Percentiles rank a stretch among this genome's conserved stretches.
Conservation (phyloP, 2,797 vertebrate genomes). For the Myripristis murdjan region DNA sequence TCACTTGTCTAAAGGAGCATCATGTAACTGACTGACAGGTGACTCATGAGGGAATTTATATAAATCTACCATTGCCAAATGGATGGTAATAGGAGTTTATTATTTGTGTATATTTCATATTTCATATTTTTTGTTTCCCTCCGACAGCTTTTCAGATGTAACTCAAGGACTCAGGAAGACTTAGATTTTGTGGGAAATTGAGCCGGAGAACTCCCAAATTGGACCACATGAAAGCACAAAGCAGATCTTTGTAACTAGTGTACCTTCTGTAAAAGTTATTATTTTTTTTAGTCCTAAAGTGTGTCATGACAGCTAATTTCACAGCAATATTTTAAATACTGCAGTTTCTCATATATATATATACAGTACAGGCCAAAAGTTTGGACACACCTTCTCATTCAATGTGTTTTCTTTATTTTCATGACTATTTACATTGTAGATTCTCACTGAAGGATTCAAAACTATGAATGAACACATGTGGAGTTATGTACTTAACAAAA, state of each 20-base stretch:
- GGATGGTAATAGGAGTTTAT: constrained; percentile 21
- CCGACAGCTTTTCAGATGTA: constrained; percentile 33
- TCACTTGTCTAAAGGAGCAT: neutral
- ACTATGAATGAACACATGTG: too few species aligned
- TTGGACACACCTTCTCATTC: too few species aligned
- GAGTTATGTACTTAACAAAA: too few species aligned
- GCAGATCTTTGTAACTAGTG: constrained; percentile 46
- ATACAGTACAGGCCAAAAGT: too few species aligned
- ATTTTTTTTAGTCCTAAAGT: constrained; percentile 18
- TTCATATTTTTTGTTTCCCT: constrained; percentile 22
- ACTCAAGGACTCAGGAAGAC: constrained; percentile 20
- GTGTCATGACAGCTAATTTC: constrained; percentile 35
- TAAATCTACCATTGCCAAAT: constrained; percentile 16
- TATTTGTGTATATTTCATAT: constrained; percentile 32
- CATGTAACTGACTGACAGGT: constrained; percentile 21
- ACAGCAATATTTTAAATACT: constrained; percentile 35
- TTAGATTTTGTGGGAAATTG: constrained; percentile 38
- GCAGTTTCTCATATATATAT: constrained; percentile 40
- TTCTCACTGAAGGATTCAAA: too few species aligned
- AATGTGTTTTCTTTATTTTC: too few species aligned
- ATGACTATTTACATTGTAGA: too few species aligned
- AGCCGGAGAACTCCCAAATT: constrained; percentile 47
- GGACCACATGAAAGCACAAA: constrained; percentile 59
- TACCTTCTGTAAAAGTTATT: constrained; percentile 40
- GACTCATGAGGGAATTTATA: constrained; percentile 3